Evolutionary conservation across 2,797 vertebrate genomes (phyloP).

Genomic region (Ambastaia sidthimunki): DNA sequence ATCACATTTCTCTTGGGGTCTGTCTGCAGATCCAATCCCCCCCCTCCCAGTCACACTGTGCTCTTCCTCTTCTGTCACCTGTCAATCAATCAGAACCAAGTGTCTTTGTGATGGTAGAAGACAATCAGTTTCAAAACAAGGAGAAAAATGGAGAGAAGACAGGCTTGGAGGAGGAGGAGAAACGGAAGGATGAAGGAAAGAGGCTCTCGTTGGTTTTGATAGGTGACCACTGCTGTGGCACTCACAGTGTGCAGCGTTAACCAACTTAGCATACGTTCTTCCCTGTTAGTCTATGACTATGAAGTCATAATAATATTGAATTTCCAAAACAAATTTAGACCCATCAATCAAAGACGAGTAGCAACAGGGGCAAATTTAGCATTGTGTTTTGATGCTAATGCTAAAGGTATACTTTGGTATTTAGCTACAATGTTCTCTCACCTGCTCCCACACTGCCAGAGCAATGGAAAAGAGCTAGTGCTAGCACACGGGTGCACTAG

Average conservation of each 20-base stretch:
- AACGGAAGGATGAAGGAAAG: slow-evolving; percentile 65
- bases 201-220: slow-evolving; percentile 70
- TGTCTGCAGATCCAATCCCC: slow-evolving; percentile 32
- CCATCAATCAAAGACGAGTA: background rate
- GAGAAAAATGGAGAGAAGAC: slow-evolving; percentile 73
- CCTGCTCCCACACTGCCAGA: background rate
- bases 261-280: slow-evolving; percentile 25
- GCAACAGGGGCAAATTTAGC: background rate
- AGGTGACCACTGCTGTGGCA: slow-evolving; percentile 61
- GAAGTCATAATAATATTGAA: too few species aligned
- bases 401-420: background rate
- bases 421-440: slow-evolving; percentile 4
- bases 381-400: background rate
- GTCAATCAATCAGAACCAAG: slow-evolving; percentile 87
- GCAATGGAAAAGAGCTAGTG: slow-evolving; percentile 11
- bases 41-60: slow-evolving; percentile 79
- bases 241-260: slow-evolving; percentile 26
- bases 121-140: slow-evolving; percentile 87
- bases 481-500: background rate
- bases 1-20: slow-evolving; percentile 50
- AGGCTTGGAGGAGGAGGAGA: slow-evolving; percentile 53
- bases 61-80: slow-evolving; percentile 84
- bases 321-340: background rate
- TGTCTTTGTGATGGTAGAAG: slow-evolving; percentile 89
- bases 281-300: too few species aligned